Percentiles rank a stretch among this genome's conserved stretches.
Conservation (phyloP, 2,113 vertebrate species). For the Vidua chalybeata region DNA sequence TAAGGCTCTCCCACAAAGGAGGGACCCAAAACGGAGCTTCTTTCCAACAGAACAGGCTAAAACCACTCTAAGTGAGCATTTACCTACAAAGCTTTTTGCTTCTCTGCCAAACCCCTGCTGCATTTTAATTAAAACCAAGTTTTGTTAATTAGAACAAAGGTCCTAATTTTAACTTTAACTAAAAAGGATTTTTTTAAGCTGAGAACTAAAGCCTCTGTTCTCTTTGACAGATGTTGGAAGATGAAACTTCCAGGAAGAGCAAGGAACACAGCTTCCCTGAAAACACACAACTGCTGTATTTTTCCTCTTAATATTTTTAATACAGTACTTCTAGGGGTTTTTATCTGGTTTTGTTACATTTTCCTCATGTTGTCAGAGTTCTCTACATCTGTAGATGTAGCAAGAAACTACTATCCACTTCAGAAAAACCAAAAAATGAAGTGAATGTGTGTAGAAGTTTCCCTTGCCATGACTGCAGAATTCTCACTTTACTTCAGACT, state of each 20-base stretch:
- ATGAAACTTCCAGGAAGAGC: not conserved
- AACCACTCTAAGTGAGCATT: not conserved
- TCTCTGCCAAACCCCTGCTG: not conserved
- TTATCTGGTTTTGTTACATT: not conserved
- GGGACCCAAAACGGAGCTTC: not conserved
- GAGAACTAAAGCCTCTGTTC: not conserved
- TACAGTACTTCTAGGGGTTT: not conserved
- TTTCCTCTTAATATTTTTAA: not conserved
- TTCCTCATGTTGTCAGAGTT: not conserved
- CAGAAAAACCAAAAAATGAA: not conserved
- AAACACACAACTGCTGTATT: not conserved
- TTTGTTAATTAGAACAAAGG: not conserved
- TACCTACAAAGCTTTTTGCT: not conserved
- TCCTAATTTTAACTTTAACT: not conserved
- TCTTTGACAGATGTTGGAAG: not conserved
- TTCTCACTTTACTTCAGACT: not conserved
- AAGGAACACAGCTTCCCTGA: not conserved
- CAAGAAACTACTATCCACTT: not conserved
- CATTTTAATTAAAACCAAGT: not conserved
- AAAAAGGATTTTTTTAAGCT: not conserved
- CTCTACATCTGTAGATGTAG: not conserved
- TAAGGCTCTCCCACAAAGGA: not conserved
- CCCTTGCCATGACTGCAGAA: not conserved
- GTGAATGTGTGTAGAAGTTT: not conserved
- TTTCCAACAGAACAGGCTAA: not conserved